Base-by-base conservation (phyloP, 2,113 vertebrate species). In the Oncorhynchus clarkii region DNA sequence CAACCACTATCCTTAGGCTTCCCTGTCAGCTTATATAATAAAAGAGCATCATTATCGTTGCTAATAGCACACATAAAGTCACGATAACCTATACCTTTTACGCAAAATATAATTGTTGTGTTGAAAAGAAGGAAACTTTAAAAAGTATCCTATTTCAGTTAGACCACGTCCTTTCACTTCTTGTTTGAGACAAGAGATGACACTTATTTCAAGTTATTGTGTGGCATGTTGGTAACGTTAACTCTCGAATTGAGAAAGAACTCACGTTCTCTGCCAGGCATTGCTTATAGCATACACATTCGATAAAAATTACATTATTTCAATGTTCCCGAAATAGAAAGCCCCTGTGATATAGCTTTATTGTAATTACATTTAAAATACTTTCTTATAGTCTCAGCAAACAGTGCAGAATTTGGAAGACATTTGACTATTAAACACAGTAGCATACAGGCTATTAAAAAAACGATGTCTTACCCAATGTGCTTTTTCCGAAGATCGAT, bases 401-500 rank as follows among this genome's bases (percentile, higher is more conserved):
- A 4, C 16, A 5, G 12, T 62, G n/a, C 59, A 62, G 18, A 62
- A 22, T 24, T 62, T 24, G 5, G 59, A 22, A 62, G n/a, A 62
- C 3, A 68, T 16, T 8, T 18, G 18, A 20, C 3, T 45, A 39
- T 29, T 39, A 29, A 67, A 67, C 65, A 67, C 51, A 29, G 22
- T 24, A 31, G 13, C 20, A 11, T 68, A 12, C 29, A 65, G 7
- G 49, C 5, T 4, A 45, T 39, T 12, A 62, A 1, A 12, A 5
- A 26, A n/a, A 14, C 18, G 13, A 57, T 70, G 66, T 3, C 94
- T 94, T 87, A 99, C 97, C 97, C 97, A 62, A 99, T 94, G 82
- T 97, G 92, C 83, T 91, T 96, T 80, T 78, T 93, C 73, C 97
- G 88, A 80, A 99, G 82, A 24, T 94, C 92, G 60, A 99, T 87